These are phyloP conservation scores for Dolichallabes microphthalmus DNA, from an alignment of 2,113 vertebrate species.

Conservation along the genomic window DNA sequence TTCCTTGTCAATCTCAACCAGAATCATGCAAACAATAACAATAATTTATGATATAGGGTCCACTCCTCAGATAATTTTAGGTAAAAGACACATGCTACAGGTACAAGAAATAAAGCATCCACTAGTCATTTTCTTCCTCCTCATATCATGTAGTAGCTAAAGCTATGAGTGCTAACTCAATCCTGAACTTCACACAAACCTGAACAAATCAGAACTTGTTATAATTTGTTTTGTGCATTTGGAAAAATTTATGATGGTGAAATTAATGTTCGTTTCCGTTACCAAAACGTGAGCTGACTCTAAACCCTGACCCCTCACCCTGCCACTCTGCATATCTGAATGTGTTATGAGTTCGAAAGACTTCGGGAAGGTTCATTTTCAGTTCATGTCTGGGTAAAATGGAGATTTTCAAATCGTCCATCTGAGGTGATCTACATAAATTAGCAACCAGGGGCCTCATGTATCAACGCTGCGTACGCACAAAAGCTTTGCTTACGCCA, in stretches of 20 bases:
- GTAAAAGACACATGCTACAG: neutral
- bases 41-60: neutral
- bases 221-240: neutral
- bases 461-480: too few relatives aligned
- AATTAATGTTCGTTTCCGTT: neutral
- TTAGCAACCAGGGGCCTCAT: neutral
- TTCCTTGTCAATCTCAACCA: neutral
- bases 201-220: neutral
- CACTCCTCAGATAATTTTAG: neutral
- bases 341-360: constrained; percentile 11
- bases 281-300: constrained; percentile 20
- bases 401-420: neutral
- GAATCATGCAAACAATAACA: neutral
- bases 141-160: neutral
- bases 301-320: constrained; percentile 37
- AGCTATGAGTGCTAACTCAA: neutral
- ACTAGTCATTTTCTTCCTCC: neutral
- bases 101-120: neutral
- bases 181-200: neutral
- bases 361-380: constrained; percentile 18
- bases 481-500: too few relatives aligned
- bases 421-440: neutral
- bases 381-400: constrained; percentile 23
- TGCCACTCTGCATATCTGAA: constrained; percentile 44
- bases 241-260: neutral